Evolutionary conservation across 2,113 vertebrate genomes (phyloP), one percentile per base, ranked within the genome.

Genomic region (Callipepla californica): DNA sequence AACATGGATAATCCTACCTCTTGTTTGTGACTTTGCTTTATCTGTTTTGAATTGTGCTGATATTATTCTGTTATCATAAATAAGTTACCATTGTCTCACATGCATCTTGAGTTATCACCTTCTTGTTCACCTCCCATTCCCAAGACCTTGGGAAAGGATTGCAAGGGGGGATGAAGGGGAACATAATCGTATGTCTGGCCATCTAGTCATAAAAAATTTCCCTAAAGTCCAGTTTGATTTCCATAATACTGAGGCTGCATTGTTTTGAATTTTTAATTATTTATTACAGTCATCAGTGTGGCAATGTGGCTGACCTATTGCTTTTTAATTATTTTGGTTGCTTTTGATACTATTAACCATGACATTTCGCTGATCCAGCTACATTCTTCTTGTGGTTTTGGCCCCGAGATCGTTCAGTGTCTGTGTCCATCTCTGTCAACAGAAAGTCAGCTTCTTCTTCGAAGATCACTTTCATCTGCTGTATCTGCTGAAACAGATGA

Each of bases 241-340:
- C 93, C 94, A 65, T 97, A 95, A 89, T n/a, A 90, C 93, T 95
- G 95, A 89, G 55, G 45, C 76, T 89, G 67, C 83, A 92, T 94
- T 93, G 73, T 94, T 96, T 97, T 95, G 59, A 97, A 97, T 97
- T 96, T 97, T 97, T 98, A 97, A 97, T 96, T 94, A 96, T 93
- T 97, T 97, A 96, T 92, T 87, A 94, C 95, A 95, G 95, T 95
- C 93, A 96, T 96, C 96, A 95, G 87, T 83, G 74, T 95, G 73
- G 90, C 87, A 96, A 58, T 80, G 86, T 97, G 87, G 94, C 51
- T 93, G 94, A 94, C 73, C 95, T 90, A 94, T 92, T 96, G 95
- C 85, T 97, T 97, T 97, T 96, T 96, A 97, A 98, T 97, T 97
- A 96, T 97, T 96, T 95, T 91, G 66, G 85, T 95, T 93, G 90